phyloP scores from a whole-genome alignment of 2,888 invertebrate species.

The Drosophila mimetica region DNA sequence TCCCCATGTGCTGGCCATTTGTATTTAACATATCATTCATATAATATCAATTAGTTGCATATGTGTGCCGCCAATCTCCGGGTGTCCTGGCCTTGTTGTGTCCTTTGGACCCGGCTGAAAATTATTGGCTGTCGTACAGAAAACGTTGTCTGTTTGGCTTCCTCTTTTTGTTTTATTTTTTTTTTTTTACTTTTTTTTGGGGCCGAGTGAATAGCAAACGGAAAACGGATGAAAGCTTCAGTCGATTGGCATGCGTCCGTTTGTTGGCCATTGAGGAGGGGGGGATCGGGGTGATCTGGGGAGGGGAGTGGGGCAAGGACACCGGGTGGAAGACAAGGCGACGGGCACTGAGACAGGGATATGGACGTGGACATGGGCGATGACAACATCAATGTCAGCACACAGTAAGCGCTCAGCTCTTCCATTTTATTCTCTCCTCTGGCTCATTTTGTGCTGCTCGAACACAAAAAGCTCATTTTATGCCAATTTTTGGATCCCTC shows the following conservation, averaged over 20 bases:
- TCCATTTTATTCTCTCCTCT: constrained; percentile 11
- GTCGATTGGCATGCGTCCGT: constrained; percentile 68
- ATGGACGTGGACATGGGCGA: constrained; percentile 24
- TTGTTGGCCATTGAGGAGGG: constrained; percentile 49
- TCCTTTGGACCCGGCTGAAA: constrained; percentile 50
- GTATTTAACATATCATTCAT: constrained; percentile 76
- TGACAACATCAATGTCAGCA: constrained; percentile 65
- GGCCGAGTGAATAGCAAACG: constrained; percentile 59
- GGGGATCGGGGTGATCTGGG: constrained; percentile 8
- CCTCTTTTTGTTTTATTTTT: constrained; percentile 4
- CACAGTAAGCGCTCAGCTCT: constrained; percentile 36
- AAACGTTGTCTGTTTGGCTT: constrained; percentile 38
- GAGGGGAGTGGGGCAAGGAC: constrained; percentile 8
- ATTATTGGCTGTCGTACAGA: constrained; percentile 60
- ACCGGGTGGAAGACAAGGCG: not conserved
- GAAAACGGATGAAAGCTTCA: constrained; percentile 55
- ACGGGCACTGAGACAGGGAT: constrained; percentile 24
- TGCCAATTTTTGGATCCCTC: constrained; percentile 66
- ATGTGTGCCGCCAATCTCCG: constrained; percentile 50
- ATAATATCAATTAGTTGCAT: constrained; percentile 79
- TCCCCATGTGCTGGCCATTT: constrained; percentile 56
- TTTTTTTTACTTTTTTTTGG: constrained; percentile 20
- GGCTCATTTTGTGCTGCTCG: constrained; percentile 9
- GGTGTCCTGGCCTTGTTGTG: constrained; percentile 21
- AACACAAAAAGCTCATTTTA: constrained; percentile 71